phyloP scores from a whole-genome alignment of 2,888 invertebrate species.

The Campopleginae sp. region DNA sequence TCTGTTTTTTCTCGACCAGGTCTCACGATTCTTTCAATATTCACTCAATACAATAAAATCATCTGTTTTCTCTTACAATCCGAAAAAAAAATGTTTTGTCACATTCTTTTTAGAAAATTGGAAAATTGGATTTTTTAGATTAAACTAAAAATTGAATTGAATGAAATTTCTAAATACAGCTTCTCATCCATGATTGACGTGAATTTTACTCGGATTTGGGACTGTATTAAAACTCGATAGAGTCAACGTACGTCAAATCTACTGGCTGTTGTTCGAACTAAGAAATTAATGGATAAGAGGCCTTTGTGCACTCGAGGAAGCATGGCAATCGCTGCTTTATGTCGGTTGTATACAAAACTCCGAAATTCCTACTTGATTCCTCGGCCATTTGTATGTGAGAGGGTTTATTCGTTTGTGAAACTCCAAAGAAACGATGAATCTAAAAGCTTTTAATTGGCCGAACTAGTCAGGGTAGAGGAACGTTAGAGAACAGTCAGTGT shows the following conservation, averaged over 20 bases:
- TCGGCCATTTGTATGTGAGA: constrained; percentile 25
- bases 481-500: constrained; percentile 28
- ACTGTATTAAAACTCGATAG: neutral
- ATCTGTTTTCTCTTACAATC: too few relatives aligned
- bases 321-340: constrained; percentile 9
- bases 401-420: constrained; percentile 13
- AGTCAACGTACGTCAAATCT: constrained; percentile 4
- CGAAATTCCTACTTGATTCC: constrained; percentile 44
- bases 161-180: neutral
- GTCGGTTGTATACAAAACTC: neutral
- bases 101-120: too few relatives aligned
- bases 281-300: constrained; percentile 31
- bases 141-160: too few relatives aligned
- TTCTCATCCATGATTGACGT: neutral
- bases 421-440: constrained; percentile 63
- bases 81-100: too few relatives aligned
- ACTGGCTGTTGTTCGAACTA: neutral
- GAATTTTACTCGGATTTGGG: neutral
- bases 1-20: too few relatives aligned
- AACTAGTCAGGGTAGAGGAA: constrained; percentile 31
- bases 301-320: constrained; percentile 14
- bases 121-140: too few relatives aligned
- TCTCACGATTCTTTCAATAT: neutral
- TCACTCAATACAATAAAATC: too few relatives aligned
- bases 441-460: constrained; percentile 62